phyloP scores from a whole-genome alignment of 2,113 vertebrate genomes.

The Progne subis region DNA sequence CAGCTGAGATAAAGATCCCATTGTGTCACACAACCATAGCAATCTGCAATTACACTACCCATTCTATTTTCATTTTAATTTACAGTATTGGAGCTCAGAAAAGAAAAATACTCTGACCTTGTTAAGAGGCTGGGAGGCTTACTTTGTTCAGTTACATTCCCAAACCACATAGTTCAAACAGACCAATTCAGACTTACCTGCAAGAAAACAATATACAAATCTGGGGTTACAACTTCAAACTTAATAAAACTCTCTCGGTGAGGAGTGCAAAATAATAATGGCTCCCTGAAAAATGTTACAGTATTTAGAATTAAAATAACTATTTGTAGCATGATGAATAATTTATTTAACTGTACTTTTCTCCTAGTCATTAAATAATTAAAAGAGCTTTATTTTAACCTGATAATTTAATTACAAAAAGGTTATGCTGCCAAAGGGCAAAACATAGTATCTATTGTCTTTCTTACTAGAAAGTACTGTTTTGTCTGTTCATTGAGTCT shows the following conservation, averaged over 20 bases:
- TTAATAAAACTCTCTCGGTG: background rate
- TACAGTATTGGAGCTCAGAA: background rate
- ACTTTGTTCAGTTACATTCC: slow-evolving; percentile 66
- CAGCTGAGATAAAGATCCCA: background rate
- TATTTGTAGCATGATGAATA: background rate
- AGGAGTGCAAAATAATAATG: background rate
- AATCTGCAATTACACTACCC: background rate
- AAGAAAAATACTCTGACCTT: slow-evolving; percentile 30
- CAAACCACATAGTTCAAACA: slow-evolving; percentile 32
- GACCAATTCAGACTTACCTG: slow-evolving; percentile 74
- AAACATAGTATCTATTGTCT: background rate
- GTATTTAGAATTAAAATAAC: background rate
- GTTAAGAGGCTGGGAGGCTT: slow-evolving; percentile 58
- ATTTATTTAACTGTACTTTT: background rate
- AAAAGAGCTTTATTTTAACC: background rate
- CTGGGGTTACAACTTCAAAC: slow-evolving; percentile 9
- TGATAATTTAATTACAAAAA: slow-evolving; percentile 8
- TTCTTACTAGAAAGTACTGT: background rate
- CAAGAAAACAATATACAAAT: slow-evolving; percentile 64
- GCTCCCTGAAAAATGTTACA: background rate
- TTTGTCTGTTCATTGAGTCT: background rate
- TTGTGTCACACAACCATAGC: background rate
- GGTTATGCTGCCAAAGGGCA: background rate
- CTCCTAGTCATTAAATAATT: background rate
- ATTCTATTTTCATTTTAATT: background rate